These are phyloP conservation scores for Taurulus bubalis DNA, from an alignment of 2,113 vertebrate species.

Conservation along the genomic window DNA sequence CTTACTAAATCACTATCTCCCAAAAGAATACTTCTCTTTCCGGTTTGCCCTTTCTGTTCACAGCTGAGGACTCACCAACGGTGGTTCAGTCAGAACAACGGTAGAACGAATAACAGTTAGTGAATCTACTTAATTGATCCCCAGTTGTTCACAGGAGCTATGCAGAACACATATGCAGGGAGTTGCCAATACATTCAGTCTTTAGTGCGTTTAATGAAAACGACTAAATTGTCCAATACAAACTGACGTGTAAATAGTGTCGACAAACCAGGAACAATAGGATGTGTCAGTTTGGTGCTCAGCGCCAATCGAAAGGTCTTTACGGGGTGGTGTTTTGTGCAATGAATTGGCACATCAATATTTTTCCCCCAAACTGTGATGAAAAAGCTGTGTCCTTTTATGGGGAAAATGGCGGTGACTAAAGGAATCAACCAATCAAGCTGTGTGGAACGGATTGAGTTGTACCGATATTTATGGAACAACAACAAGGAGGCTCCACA, in stretches of 20 bases:
- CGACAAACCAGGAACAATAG: background rate
- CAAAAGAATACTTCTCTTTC: background rate
- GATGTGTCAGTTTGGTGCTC: background rate
- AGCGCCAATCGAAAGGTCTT: background rate
- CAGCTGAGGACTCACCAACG: background rate
- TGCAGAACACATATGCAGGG: background rate
- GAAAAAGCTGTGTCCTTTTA: background rate
- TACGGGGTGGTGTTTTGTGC: background rate
- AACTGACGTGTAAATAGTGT: background rate
- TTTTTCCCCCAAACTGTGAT: background rate
- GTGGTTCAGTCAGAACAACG: background rate
- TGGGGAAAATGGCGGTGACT: background rate
- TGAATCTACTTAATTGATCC: background rate
- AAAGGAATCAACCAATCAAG: background rate
- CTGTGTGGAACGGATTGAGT: background rate
- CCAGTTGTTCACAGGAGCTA: background rate
- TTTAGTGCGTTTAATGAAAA: slow-evolving; percentile 4
- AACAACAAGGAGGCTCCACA: background rate
- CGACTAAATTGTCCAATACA: background rate
- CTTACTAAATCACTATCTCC: background rate
- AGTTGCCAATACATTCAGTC: background rate
- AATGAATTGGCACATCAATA: background rate
- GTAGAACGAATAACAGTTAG: background rate
- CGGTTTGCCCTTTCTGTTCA: background rate
- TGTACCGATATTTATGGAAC: background rate